Conservation (phyloP, 2,113 vertebrate species). For the Chaetodon trifascialis region DNA sequence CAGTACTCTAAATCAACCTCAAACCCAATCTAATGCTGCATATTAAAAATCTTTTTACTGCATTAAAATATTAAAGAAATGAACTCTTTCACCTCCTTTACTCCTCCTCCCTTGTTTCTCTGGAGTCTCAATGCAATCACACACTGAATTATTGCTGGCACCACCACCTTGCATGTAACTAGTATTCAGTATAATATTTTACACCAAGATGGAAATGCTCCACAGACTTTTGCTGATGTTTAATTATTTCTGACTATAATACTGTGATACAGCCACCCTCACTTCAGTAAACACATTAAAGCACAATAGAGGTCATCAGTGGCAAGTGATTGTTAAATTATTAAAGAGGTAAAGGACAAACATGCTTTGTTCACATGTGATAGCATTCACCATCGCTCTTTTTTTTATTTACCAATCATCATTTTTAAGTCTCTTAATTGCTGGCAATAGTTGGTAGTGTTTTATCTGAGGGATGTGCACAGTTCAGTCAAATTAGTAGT, state of each 20-base stretch:
- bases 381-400: neutral
- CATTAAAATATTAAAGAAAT: neutral
- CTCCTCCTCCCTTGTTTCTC: neutral
- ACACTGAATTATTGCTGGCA: neutral
- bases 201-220: neutral
- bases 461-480: neutral
- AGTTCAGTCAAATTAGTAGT: neutral
- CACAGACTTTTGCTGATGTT: neutral
- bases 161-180: too few relatives aligned
- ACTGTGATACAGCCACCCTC: neutral
- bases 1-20: conserved; percentile 55
- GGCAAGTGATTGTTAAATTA: neutral
- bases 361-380: neutral
- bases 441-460: neutral
- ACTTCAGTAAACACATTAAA: neutral
- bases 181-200: neutral
- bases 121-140: neutral
- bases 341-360: neutral
- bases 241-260: neutral
- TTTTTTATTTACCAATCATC: neutral
- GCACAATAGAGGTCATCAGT: neutral
- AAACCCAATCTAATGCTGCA: conserved; percentile 50
- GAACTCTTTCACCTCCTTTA: neutral
- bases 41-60: conserved; percentile 5
- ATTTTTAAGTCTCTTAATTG: neutral